These are phyloP conservation scores for Denticeps clupeoides DNA, from an alignment of 2,797 vertebrate species.

Conservation along the genomic window DNA sequence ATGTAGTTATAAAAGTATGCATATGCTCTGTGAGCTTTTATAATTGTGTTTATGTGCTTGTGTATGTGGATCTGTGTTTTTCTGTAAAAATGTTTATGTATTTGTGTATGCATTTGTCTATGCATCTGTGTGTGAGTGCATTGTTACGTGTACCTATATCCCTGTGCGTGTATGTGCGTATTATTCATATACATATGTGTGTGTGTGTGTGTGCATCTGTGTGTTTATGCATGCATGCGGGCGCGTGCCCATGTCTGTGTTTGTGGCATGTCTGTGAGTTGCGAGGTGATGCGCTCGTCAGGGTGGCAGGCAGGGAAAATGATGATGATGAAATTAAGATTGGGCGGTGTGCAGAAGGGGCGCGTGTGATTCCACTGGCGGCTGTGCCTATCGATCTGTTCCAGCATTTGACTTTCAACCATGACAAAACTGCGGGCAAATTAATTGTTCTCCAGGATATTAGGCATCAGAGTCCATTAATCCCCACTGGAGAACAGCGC, in stretches of 20 bases:
- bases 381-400: conserved; percentile 97
- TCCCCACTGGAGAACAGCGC: conserved; percentile 92
- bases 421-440: conserved; percentile 99
- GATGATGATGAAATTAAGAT: conserved; percentile 95
- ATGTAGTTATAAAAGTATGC: not conserved
- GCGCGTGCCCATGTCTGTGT: conserved; percentile 14
- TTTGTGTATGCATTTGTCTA: not conserved
- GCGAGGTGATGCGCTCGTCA: conserved; percentile 67
- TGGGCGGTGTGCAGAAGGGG: conserved; percentile 83
- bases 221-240: conserved; percentile 9
- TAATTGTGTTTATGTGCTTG: not conserved
- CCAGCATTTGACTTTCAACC: conserved; percentile 99
- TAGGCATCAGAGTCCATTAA: conserved; percentile 99
- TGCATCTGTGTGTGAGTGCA: conserved; percentile 12
- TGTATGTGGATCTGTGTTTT: conserved; percentile 13
- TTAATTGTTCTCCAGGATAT: conserved; percentile 99
- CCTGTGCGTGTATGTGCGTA: conserved; percentile 21
- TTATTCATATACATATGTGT: conserved; percentile 16
- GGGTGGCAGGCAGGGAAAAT: conserved; percentile 68
- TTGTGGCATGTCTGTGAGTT: conserved; percentile 45
- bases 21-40: not conserved
- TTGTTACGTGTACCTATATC: conserved; percentile 2
- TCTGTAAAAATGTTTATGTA: conserved; percentile 9
- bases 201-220: conserved; percentile 12
- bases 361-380: conserved; percentile 80